Conservation (phyloP, 2,888 invertebrate genomes). For the Agriotes lineatus region DNA sequence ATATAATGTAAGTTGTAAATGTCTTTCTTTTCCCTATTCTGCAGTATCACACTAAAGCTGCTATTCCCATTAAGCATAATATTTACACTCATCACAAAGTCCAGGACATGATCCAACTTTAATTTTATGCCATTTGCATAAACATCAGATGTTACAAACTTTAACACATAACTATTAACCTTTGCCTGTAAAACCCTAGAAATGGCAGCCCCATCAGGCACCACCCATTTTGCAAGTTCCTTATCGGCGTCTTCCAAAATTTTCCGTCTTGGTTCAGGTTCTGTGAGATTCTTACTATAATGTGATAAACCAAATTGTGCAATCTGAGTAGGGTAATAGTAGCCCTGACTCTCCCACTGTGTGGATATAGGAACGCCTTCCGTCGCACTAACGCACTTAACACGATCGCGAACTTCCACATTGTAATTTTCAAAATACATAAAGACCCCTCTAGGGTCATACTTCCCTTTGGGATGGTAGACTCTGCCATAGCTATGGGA, state of each 20-base stretch:
- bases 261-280: constrained; percentile 81
- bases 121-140: constrained; percentile 77
- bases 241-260: constrained; percentile 83
- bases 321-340: constrained; percentile 98
- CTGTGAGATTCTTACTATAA: constrained; percentile 94
- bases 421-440: constrained; percentile 98
- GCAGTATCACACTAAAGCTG: constrained; percentile 83
- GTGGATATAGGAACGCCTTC: constrained; percentile 97
- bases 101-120: constrained; percentile 76
- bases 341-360: constrained; percentile 96
- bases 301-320: constrained; percentile 98
- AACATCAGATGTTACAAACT: constrained; percentile 80
- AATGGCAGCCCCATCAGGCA: constrained; percentile 78
- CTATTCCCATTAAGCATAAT: constrained; percentile 82
- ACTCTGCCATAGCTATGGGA: constrained; percentile 94
- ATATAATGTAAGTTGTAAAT: constrained; percentile 87
- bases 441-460: constrained; percentile 91
- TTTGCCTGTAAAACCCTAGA: constrained; percentile 73
- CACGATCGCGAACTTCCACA: constrained; percentile 95
- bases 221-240: constrained; percentile 77
- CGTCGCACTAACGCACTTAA: constrained; percentile 94
- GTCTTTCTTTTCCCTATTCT: constrained; percentile 83
- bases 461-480: constrained; percentile 88
- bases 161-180: constrained; percentile 74
- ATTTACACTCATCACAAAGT: constrained; percentile 83